Evolutionary conservation across 2,888 invertebrate species (phyloP).

Genomic region (Megamerina dolium): DNA sequence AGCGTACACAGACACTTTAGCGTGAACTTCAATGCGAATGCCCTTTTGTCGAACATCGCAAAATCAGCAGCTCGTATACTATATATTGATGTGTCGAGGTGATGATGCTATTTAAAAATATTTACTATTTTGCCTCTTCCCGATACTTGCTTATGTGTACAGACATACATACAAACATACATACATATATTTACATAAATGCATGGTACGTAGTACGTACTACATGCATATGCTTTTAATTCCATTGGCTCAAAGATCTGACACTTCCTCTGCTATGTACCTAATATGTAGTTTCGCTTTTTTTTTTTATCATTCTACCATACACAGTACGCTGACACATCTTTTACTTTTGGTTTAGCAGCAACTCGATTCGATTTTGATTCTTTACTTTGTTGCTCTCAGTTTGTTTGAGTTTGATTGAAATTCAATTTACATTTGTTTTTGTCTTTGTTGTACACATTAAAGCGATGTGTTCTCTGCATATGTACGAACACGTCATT

Average conservation of each 20-base stretch:
- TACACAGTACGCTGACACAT: too few species aligned
- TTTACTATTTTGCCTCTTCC: constrained; percentile 1
- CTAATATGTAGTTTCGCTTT: too few species aligned
- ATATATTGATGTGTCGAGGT: background rate
- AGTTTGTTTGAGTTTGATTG: constrained; percentile 16
- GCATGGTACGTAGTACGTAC: too few species aligned
- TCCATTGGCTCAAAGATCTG: constrained; percentile 11
- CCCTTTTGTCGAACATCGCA: background rate
- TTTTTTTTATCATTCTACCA: background rate
- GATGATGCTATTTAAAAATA: constrained; percentile 14
- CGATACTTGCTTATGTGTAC: too few species aligned
- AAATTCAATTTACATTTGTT: constrained; percentile 14
- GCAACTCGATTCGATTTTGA: too few species aligned
- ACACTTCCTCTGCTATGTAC: too few species aligned
- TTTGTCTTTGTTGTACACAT: background rate
- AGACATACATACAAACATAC: too few species aligned
- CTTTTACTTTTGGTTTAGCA: too few species aligned
- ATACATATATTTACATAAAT: too few species aligned
- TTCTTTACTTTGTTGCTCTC: constrained; percentile 6
- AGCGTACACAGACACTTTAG: too few species aligned
- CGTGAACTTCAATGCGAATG: too few species aligned
- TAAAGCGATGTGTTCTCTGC: background rate
- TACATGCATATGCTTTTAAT: constrained; percentile 8
- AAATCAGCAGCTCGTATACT: background rate
- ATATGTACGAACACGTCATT: background rate